Evolutionary conservation across 1,140 invertebrate genomes (phyloP).

Genomic region (Macrobrachium rosenbergii): DNA sequence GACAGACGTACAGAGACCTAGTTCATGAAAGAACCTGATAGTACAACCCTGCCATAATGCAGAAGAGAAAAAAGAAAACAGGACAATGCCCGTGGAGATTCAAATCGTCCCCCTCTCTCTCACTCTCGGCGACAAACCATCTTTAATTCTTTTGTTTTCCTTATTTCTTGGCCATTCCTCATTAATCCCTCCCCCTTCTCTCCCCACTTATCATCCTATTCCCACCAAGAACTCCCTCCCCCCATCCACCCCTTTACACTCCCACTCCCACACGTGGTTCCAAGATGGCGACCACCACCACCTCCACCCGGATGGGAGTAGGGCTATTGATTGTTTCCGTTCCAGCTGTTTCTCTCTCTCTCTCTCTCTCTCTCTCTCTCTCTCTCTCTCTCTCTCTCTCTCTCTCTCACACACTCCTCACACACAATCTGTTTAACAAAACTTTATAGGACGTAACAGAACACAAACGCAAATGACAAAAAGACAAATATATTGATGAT

Average conservation of each 20-base stretch:
- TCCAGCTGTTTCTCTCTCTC: slow-evolving; percentile 29
- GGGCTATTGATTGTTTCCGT: background rate
- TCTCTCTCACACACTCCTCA: slow-evolving; percentile 1
- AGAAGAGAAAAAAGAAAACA: background rate
- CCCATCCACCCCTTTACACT: background rate
- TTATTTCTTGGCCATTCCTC: background rate
- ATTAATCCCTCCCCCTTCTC: background rate
- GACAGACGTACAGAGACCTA: no score
- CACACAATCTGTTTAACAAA: background rate
- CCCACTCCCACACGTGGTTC: background rate
- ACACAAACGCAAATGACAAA: no score
- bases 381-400: slow-evolving; percentile 36
- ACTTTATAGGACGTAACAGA: no score
- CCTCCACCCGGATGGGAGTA: no score
- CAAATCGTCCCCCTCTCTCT: background rate
- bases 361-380: slow-evolving; percentile 41
- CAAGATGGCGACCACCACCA: background rate
- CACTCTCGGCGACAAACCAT: background rate
- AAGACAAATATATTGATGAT: no score
- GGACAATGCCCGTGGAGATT: no score
- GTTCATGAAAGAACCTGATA: background rate
- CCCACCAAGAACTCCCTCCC: no score
- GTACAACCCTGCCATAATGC: background rate
- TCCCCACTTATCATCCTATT: background rate
- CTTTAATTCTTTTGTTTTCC: background rate